Evolutionary conservation across 2,888 invertebrate species (phyloP), one percentile per base, ranked within the genome.

Genomic region (Sipha maydis): DNA sequence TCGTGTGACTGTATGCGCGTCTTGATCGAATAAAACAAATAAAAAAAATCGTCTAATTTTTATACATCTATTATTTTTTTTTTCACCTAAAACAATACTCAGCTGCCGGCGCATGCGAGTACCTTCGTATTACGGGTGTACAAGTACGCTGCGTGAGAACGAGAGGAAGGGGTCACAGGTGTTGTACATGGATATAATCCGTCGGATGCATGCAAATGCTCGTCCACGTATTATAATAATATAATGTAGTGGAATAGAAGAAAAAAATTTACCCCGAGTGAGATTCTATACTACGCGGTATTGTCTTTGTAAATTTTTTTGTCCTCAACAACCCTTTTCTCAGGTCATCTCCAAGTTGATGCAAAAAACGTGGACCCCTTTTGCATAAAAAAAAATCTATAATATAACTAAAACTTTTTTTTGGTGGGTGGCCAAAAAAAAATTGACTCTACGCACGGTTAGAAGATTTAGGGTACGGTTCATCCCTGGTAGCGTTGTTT

Each of bases 151-250:
- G 86, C 88, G 80, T 88, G 88, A 88, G 88, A 88, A 88, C 82
- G 75, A 67, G 75, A 88, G 82, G 80, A 80, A 75, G 48, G 71
- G 80, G 73, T 88, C 88, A 88, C 88, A 88, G 88, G 88, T 88
- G 88, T 88, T 88, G 75, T 82, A 75, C 80, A 48, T 82, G 80
- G 67, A 82, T 88, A 82, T 88, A 88, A 88, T 88, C 88, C 80
- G 88, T 82, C 88, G 73, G 67, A 88, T 82, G 88, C 88, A 88
- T 88, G 88, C 88, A 88, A 88, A 88, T 88, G 75, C 76, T 88
- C 82, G 88, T 88, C 88, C 82, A 11, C 79, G 73, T 75, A 88
- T 88, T 48, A 48, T 48, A 48, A 48, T 88, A 75, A 82, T 80
- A 77, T 88, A 75, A 82, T 80, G 56, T 88, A 75, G 79, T 77